phyloP scores from a whole-genome alignment of 2,888 invertebrate genomes.

The Trissolcus japonicus region DNA sequence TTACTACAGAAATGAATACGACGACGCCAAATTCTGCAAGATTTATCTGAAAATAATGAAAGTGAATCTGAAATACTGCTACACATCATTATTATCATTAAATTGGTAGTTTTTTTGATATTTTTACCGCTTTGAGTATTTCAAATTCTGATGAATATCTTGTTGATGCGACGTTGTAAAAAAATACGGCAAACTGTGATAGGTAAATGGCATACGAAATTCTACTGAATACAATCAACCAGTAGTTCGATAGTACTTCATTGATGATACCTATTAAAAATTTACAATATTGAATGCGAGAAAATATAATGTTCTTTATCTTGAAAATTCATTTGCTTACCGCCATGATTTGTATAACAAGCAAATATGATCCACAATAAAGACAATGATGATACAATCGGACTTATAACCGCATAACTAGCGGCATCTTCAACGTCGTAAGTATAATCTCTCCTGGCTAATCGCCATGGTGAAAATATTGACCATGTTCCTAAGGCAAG shows the following conservation, averaged over 20 bases:
- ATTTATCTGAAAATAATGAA: conserved; percentile 77
- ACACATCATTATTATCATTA: background rate
- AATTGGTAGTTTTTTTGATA: background rate
- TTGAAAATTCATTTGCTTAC: conserved; percentile 66
- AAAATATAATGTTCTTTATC: background rate
- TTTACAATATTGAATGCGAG: background rate
- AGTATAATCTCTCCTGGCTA: conserved; percentile 80
- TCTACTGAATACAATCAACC: conserved; percentile 80
- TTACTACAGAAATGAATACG: conserved; percentile 77
- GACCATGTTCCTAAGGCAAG: conserved; percentile 77
- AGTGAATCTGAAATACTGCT: background rate
- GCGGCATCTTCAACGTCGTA: conserved; percentile 81
- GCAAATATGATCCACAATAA: conserved; percentile 83
- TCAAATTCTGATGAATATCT: conserved; percentile 81
- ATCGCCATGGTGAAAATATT: conserved; percentile 80
- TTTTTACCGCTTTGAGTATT: conserved; percentile 78
- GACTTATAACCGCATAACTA: conserved; percentile 81
- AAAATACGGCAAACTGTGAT: conserved; percentile 82
- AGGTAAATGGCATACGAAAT: conserved; percentile 83
- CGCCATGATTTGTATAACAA: conserved; percentile 78
- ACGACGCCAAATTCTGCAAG: conserved; percentile 79
- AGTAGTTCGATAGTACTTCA: conserved; percentile 78
- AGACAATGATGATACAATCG: conserved; percentile 80
- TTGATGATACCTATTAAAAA: conserved; percentile 77
- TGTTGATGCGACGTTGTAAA: conserved; percentile 81